phyloP scores from a whole-genome alignment of 1,140 invertebrate genomes.

The Arctopsyche grandis region DNA sequence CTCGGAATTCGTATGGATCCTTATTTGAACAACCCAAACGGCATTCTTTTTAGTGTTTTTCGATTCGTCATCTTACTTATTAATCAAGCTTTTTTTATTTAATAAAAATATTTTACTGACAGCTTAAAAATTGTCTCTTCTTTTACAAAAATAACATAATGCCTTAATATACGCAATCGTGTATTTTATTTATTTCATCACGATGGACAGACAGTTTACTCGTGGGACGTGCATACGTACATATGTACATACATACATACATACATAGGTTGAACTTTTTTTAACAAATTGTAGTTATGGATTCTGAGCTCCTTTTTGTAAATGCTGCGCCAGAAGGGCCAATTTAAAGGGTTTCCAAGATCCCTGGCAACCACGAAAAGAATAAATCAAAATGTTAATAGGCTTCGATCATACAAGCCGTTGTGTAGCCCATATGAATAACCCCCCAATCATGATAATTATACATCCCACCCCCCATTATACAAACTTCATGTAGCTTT shows the following conservation, averaged over 20 bases:
- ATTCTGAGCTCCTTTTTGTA: conserved; percentile 12
- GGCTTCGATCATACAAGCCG: conserved; percentile 3
- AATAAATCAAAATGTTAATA: conserved; percentile 19
- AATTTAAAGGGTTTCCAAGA: background rate
- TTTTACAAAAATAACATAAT: no score
- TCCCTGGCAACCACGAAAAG: background rate
- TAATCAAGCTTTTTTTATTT: background rate
- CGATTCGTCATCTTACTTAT: conserved; percentile 14
- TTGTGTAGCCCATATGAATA: background rate
- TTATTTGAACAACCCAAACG: background rate
- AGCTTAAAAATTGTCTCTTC: no score
- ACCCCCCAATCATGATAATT: conserved; percentile 8
- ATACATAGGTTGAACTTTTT: background rate
- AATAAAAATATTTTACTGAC: no score
- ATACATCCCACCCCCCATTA: background rate
- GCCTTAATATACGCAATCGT: no score
- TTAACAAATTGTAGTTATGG: background rate
- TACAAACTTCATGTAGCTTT: conserved; percentile 5
- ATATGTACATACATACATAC: no score
- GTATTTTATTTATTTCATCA: no score
- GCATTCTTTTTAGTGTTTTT: conserved; percentile 11
- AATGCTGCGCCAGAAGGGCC: conserved; percentile 13
- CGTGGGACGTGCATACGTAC: no score
- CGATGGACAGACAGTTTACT: no score
- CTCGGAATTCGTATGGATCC: background rate